These are phyloP conservation scores for Takifugu rubripes DNA, from an alignment of 2,797 vertebrate species.

Conservation along the genomic window DNA sequence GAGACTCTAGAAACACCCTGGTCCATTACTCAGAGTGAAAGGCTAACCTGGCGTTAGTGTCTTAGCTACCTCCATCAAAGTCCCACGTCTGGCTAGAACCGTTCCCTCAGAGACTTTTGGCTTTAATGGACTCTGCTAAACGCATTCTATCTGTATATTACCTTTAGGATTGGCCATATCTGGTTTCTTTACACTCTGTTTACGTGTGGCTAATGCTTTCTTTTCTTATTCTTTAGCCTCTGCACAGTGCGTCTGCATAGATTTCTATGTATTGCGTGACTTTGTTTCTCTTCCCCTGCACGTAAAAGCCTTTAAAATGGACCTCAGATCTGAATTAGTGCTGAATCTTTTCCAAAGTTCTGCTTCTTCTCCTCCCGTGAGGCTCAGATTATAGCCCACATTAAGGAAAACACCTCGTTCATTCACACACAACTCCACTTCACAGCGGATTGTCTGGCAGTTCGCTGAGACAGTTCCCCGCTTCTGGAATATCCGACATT, in stretches of 20 bases:
- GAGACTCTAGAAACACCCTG: slow-evolving; percentile 69
- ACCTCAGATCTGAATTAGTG: slow-evolving; percentile 26
- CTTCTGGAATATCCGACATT: slow-evolving; percentile 56
- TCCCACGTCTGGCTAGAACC: slow-evolving; percentile 56
- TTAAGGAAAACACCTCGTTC: slow-evolving; percentile 66
- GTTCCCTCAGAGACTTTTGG: slow-evolving; percentile 69
- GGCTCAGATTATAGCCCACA: slow-evolving; percentile 57
- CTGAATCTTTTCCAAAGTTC: slow-evolving; percentile 49
- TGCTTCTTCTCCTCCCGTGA: slow-evolving; percentile 42
- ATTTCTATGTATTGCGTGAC: slow-evolving; percentile 1
- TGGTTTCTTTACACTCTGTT: slow-evolving; percentile 67
- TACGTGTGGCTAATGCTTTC: slow-evolving; percentile 34
- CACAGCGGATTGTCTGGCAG: slow-evolving; percentile 37
- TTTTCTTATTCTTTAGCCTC: slow-evolving; percentile 9
- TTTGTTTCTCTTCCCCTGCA: slow-evolving; percentile 12
- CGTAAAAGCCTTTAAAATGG: slow-evolving; percentile 12
- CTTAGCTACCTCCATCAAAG: slow-evolving; percentile 66
- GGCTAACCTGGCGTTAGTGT: slow-evolving; percentile 68
- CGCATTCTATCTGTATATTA: slow-evolving; percentile 72
- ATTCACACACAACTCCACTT: slow-evolving; percentile 55
- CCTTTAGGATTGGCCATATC: slow-evolving; percentile 67
- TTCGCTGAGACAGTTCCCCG: slow-evolving; percentile 48
- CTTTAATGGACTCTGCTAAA: slow-evolving; percentile 79
- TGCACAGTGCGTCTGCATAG: slow-evolving; percentile 12
- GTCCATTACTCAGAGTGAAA: slow-evolving; percentile 71